These are phyloP conservation scores for Microcebus griseorufus DNA, from an alignment of 2,113 vertebrate species.

Conservation along the genomic window DNA sequence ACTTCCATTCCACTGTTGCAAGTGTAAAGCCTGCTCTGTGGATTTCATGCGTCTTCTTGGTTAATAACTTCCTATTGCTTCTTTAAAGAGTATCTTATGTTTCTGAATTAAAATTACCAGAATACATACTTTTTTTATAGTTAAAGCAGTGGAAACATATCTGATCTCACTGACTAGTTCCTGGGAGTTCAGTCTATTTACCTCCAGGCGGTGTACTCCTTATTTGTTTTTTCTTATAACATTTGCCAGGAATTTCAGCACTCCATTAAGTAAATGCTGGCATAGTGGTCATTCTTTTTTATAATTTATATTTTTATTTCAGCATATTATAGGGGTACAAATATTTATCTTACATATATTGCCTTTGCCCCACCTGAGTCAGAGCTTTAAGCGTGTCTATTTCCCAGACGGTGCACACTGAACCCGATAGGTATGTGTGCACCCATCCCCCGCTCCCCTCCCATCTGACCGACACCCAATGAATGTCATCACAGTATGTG, in stretches of 20 bases:
- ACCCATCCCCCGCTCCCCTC: too few species aligned
- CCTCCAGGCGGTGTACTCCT: rapidly evolving
- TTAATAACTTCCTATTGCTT: background rate
- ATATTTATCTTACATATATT: too few species aligned
- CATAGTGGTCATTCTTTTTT: rapidly evolving
- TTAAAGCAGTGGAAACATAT: background rate
- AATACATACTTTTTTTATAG: background rate
- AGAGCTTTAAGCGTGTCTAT: too few species aligned
- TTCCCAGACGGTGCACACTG: too few species aligned
- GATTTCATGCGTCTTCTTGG: background rate
- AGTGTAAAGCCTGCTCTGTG: background rate
- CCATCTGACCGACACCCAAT: rapidly evolving
- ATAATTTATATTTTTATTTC: too few species aligned
- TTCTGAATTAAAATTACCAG: background rate
- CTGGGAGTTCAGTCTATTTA: background rate
- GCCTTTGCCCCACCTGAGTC: too few species aligned
- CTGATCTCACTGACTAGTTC: background rate
- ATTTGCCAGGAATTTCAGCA: background rate
- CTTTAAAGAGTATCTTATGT: background rate
- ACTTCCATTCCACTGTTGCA: background rate
- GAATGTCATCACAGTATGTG: too few species aligned
- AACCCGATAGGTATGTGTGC: too few species aligned
- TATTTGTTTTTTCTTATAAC: background rate
- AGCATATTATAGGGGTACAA: too few species aligned
- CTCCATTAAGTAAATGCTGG: too few species aligned